Base-by-base conservation (phyloP, 2,113 vertebrate genomes). In the Oncorhynchus clarkii region DNA sequence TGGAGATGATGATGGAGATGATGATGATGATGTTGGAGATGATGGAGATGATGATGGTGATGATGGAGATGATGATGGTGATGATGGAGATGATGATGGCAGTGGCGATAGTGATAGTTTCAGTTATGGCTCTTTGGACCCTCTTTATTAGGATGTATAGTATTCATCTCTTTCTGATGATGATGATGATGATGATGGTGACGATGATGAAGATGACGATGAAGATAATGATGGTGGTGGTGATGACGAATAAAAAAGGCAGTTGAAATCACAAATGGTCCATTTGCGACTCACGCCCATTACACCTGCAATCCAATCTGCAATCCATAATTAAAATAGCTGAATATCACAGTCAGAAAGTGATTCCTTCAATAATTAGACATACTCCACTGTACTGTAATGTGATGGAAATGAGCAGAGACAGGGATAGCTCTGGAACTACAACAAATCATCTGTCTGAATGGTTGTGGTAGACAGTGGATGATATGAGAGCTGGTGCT, bases 291-390 rank as follows among this genome's bases (percentile, higher is more conserved):
- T 71, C 11, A 69, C 51, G 51, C 65, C 49, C 66, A 73, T 84
- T 82, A 72, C 67, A 18, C 16, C 51, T 54, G 51, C 51, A 54
- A 54, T 54, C 51, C 51, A 54, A 60, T 77, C 79, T 81, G 12
- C 77, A 77, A 76, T 57, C 22, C 68, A 79, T 75, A 73, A 84
- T 88, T 84, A 77, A 71, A 67, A 71, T 67, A 5, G 8, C 80
- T 77, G 64, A 80, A 80, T 62, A 62, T n/a, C 59, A 62, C 8
- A n/a, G 59, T 9, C 59, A n/a, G 7, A 62, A 22, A 5, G 59
- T 0, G 6, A 16, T 22, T 22, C n/a, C 59, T 24, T 5, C 59
- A 62, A 62, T 16, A 24, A 22, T 13, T 3, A 22, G 3, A 3
- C 59, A 62, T 54, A 54, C 51, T 54, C 51, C 51, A 54, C 51